Base-by-base conservation (phyloP, 2,797 vertebrate species). In the Perodicticus potto region DNA sequence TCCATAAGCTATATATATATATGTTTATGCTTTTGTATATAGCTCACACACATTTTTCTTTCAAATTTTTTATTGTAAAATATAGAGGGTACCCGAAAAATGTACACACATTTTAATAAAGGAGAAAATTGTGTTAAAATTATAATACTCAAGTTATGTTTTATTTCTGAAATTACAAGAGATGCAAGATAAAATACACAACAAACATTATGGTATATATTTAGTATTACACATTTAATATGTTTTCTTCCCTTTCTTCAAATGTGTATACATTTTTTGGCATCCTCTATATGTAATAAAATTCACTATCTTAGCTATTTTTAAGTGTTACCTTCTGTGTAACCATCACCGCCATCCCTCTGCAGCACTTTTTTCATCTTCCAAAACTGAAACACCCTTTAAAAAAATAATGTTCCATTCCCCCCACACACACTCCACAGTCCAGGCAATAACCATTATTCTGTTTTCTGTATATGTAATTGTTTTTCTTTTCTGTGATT, bases 401-500 rank as follows among this genome's bases (percentile, higher is more conserved):
- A 61, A n/a, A 22, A 45, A 16, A 45, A 16, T 37, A 63, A 53
- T 11, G 65, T 63, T 37, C 17, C 29, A 43, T n/a, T 65, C 25
- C 53, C n/a, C 12, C 49, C 49, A 49, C 49, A 53, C 49, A 53
- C 49, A 40, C 34, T 25, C 57, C 17, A 25, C 8, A 19, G 29
- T 6, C 16, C 37, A 45, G 76, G 12, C 43, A 43, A 29, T 43
- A 55, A 34, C 74, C 73, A 55, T 40, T 4, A 1, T 80, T 27
- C 43, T 80, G 11, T 32, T 37, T 65, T 74, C 76, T 27, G 25
- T 53, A 19, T 57, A 23, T 61, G 7, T 57, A 11, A 61, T 61
- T 61, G 27, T 59, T 22, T 65, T 96, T 98, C 89, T 94, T 96
- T 97, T 96, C 86, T 53, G 59, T 61, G 59, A 61, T 49, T 78